Evolutionary conservation across 2,113 vertebrate species (phyloP), one percentile per base, ranked within the genome.

Genomic region (Myrmecophaga tridactyla): DNA sequence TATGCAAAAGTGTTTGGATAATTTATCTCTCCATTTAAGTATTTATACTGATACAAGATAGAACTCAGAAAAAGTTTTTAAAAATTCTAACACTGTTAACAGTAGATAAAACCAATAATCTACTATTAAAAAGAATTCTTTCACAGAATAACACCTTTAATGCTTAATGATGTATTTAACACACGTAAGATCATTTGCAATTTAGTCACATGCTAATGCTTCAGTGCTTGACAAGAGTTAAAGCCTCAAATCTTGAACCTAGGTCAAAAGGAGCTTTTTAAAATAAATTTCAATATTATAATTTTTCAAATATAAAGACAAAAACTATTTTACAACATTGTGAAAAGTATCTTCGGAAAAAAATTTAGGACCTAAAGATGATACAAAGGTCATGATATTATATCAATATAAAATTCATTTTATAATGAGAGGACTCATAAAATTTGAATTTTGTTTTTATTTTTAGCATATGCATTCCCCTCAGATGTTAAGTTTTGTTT

Each of bases 211-310:
- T 75, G 23, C 41, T 94, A 18, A 92, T 82, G 17, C 56, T 92
- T 89, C 63, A 92, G 23, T 73, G 46, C 13, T 80, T 27, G 67
- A 77, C 58, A 84, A 83, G 12, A 90, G 36, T 72, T 87, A 83
- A 89, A 84, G 18, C 23, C 43, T 82, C 53, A 90, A 92, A 93
- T 95, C 39, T 88, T 87, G 31, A 93, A 91, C 84, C 34, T n/a
- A 92, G 27, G 41, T 53, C 87, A 76, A 83, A 96, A 87, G 60
- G 73, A 65, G 11, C 46, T 94, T 81, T 86, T 56, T 18, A 72
- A 92, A 94, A 82, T 89, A 78, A 94, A 56, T 96, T 95, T 75
- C 67, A 76, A 69, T 75, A 70, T 43, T 83, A 43, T 41, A 12
- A 60, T 86, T 94, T 84, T 85, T 94, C 70, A 80, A 94, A 89